These are phyloP conservation scores for Probaryconus sp. DNA, from an alignment of 1,140 invertebrate species.

Conservation along the genomic window DNA sequence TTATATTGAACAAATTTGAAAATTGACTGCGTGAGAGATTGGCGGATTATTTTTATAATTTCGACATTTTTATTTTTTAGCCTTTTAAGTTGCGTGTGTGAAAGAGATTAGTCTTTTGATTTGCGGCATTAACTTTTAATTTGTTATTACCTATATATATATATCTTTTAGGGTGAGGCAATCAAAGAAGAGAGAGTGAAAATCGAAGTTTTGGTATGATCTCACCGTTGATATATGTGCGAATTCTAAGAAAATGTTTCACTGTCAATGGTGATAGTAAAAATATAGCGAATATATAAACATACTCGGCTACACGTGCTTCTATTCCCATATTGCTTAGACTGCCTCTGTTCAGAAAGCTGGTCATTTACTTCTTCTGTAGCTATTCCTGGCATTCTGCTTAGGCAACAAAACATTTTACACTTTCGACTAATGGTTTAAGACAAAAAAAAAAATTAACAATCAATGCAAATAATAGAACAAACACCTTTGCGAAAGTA, in stretches of 20 bases:
- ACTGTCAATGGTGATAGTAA: slow-evolving; percentile 13
- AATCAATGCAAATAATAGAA: no score
- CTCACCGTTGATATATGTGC: slow-evolving; percentile 1
- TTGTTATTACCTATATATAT: no score
- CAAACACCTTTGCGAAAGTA: no score
- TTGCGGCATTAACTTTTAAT: no score
- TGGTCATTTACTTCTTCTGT: slow-evolving; percentile 33
- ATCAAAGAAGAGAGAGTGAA: slow-evolving; percentile 5
- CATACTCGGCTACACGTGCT: slow-evolving; percentile 36
- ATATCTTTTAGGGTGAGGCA: neutral
- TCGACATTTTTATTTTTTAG: no score
- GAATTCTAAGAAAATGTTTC: slow-evolving; percentile 25
- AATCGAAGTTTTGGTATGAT: slow-evolving; percentile 3
- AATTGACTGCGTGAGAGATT: no score
- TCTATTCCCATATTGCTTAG: slow-evolving; percentile 9
- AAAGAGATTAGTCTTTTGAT: no score
- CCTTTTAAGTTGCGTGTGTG: no score
- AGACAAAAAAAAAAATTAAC: slow-evolving; percentile 24
- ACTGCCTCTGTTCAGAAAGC: slow-evolving; percentile 42
- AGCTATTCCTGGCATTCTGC: slow-evolving; percentile 45
- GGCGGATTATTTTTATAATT: no score
- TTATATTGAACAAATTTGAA: no score
- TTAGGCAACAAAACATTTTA: slow-evolving; percentile 35
- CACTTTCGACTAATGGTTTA: slow-evolving; percentile 27
- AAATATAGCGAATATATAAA: slow-evolving; percentile 23